Percentiles rank a stretch among this genome's conserved stretches.
phyloP scores from a whole-genome alignment of 35 echinoderm and acorn worm genomes.

The Heliocidaris erythrogramma region DNA sequence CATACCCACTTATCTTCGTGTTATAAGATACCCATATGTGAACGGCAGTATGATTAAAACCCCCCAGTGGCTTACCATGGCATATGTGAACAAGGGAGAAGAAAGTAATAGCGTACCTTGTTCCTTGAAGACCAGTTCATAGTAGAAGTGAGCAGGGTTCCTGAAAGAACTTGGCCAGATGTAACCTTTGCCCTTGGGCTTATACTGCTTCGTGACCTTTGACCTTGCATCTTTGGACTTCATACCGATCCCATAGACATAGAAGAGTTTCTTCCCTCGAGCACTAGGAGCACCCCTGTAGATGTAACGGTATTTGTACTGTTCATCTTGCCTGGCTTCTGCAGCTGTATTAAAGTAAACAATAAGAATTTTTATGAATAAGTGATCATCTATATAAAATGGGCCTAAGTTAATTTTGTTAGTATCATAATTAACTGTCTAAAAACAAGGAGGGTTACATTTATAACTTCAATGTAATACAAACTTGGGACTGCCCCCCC shows the following conservation, averaged over 20 bases:
- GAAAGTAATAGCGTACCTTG: slow-evolving; percentile 52
- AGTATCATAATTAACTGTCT: too few relatives aligned
- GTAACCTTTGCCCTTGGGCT: slow-evolving; percentile 90
- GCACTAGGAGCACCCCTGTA: slow-evolving; percentile 73
- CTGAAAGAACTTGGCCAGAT: slow-evolving; percentile 96
- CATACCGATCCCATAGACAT: slow-evolving; percentile 94
- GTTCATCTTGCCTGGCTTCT: slow-evolving; percentile 61
- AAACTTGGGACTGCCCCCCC: too few relatives aligned
- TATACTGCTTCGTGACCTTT: slow-evolving; percentile 69
- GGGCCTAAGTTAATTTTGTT: not conserved
- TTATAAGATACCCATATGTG: too few relatives aligned
- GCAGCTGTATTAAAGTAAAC: slow-evolving; percentile 72
- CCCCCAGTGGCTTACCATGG: too few relatives aligned
- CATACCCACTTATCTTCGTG: too few relatives aligned
- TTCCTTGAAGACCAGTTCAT: slow-evolving; percentile 72
- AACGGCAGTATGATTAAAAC: too few relatives aligned
- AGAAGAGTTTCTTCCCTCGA: slow-evolving; percentile 85
- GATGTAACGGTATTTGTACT: slow-evolving; percentile 84
- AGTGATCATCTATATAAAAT: not conserved
- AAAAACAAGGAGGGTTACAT: too few relatives aligned
- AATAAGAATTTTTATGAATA: slow-evolving; percentile 16
- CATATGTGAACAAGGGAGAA: too few relatives aligned
- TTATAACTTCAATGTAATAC: too few relatives aligned
- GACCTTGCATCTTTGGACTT: slow-evolving; percentile 71
- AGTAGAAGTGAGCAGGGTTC: slow-evolving; percentile 93